Percentiles rank a stretch among this genome's conserved stretches.
Conservation (phyloP, 92 coral and sea anemone genomes). For the Chrysogorgia sp. region DNA sequence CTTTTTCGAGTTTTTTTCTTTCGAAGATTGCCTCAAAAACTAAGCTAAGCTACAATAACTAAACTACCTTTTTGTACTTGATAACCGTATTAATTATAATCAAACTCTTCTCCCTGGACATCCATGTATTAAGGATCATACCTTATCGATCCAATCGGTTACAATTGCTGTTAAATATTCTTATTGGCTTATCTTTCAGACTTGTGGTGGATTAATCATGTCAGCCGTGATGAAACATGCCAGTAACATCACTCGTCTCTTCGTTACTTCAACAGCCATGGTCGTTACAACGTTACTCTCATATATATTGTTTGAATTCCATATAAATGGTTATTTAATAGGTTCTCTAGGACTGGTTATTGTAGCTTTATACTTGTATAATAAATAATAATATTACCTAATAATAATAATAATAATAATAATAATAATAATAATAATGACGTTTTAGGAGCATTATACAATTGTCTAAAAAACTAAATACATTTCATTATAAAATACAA, state of each 20-base stretch:
- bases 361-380: conserved; percentile 71
- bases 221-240: conserved; percentile 94
- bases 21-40: too few relatives aligned
- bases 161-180: background rate
- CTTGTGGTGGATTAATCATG: conserved; percentile 75
- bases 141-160: too few relatives aligned
- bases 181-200: conserved; percentile 55
- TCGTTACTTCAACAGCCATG: conserved; percentile 86
- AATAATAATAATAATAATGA: too few relatives aligned
- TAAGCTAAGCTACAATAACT: too few relatives aligned
- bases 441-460: too few relatives aligned
- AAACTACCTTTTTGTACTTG: too few relatives aligned
- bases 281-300: conserved; percentile 77
- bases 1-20: background rate
- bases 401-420: too few relatives aligned
- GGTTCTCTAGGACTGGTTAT: conserved; percentile 68
- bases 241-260: conserved; percentile 77
- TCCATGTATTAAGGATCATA: too few relatives aligned
- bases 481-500: too few relatives aligned
- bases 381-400: conserved; percentile 13
- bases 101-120: too few relatives aligned
- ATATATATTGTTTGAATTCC: conserved; percentile 67
- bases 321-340: conserved; percentile 67
- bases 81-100: too few relatives aligned
- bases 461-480: too few relatives aligned